These are phyloP conservation scores for Ciona savignyi DNA, from an alignment of 23 tunicate species.

Conservation along the genomic window DNA sequence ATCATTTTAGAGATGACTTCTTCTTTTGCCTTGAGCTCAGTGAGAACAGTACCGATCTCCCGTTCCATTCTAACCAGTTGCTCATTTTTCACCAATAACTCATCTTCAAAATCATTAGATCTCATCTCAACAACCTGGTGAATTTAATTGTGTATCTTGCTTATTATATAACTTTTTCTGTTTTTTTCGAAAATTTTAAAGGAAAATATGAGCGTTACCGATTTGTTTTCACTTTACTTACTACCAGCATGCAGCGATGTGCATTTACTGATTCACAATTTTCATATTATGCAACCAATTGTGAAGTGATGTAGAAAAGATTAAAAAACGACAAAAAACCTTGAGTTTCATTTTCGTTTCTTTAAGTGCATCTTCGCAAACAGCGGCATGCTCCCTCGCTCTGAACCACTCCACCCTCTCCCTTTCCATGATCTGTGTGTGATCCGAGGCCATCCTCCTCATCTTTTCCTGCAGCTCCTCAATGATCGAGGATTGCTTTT, in stretches of 20 bases:
- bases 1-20: neutral
- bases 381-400: conserved; percentile 1
- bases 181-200: neutral
- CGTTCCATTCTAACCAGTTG: neutral
- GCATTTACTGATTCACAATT: too few relatives aligned
- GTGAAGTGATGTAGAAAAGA: too few relatives aligned
- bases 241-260: too few relatives aligned
- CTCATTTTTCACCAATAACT: neutral
- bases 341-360: conserved; percentile 1
- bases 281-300: too few relatives aligned
- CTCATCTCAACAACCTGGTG: neutral
- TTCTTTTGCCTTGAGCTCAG: conserved; percentile 10
- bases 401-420: neutral
- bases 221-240: too few relatives aligned
- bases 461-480: neutral
- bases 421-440: neutral
- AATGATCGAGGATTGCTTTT: neutral
- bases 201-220: too few relatives aligned
- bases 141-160: too few relatives aligned
- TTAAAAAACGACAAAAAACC: too few relatives aligned
- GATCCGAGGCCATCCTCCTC: neutral
- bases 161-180: too few relatives aligned
- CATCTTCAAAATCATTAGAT: neutral
- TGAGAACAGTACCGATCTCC: neutral
- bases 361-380: neutral